Conservation (phyloP, 2,113 vertebrate genomes). For the Epinephelus fuscoguttatus region DNA sequence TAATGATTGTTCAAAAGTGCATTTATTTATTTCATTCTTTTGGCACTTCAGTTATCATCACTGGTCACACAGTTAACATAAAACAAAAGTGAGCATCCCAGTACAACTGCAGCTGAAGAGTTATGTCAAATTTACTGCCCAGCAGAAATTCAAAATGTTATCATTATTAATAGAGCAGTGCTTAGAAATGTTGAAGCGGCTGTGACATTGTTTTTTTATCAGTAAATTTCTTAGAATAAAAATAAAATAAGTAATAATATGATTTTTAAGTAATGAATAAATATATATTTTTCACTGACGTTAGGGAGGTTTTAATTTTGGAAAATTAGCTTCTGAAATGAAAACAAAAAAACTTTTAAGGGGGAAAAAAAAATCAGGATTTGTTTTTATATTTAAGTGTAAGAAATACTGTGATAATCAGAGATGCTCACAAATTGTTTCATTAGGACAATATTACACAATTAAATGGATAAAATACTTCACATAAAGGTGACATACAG, state of each 20-base stretch:
- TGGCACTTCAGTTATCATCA: slow-evolving; percentile 77
- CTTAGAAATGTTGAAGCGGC: slow-evolving; percentile 77
- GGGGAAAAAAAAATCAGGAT: slow-evolving; percentile 10
- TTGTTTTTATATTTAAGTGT: slow-evolving; percentile 26
- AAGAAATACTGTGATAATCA: slow-evolving; percentile 52
- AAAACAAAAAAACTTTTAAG: neutral
- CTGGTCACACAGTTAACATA: slow-evolving; percentile 70
- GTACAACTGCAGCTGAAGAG: slow-evolving; percentile 50
- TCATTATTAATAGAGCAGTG: slow-evolving; percentile 62
- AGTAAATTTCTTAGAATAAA: slow-evolving; percentile 25
- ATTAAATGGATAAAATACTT: slow-evolving; percentile 70
- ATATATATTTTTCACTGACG: slow-evolving; percentile 62
- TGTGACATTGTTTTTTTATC: slow-evolving; percentile 61
- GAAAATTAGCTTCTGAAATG: slow-evolving; percentile 23
- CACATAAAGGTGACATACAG: slow-evolving; percentile 69
- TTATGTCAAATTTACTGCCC: slow-evolving; percentile 82
- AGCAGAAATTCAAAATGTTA: slow-evolving; percentile 80
- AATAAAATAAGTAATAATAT: slow-evolving; percentile 58
- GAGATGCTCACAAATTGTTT: slow-evolving; percentile 72
- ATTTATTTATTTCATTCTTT: slow-evolving; percentile 79
- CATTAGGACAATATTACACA: slow-evolving; percentile 59
- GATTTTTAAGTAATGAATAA: slow-evolving; percentile 71
- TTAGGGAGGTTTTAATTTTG: slow-evolving; percentile 40
- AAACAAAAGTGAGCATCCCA: slow-evolving; percentile 75
- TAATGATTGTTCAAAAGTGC: slow-evolving; percentile 75